Evolutionary conservation across 2,113 vertebrate species (phyloP), one percentile per base, ranked within the genome.

Genomic region (Psilopogon haemacephalus): DNA sequence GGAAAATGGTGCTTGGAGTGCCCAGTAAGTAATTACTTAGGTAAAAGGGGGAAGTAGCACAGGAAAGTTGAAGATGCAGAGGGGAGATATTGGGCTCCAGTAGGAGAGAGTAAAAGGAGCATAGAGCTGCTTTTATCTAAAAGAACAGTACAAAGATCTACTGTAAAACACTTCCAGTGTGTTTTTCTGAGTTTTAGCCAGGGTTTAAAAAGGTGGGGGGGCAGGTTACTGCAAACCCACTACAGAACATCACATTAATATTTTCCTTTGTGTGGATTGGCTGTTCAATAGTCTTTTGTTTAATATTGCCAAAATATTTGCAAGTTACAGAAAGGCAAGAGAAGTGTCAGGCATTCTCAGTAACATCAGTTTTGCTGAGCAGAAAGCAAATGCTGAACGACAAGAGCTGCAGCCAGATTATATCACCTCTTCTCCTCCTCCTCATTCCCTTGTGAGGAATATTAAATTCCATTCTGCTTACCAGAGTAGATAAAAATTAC

Each of bases 381-480:
- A 72, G 80, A 90, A 48, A 64, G 54, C 91, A 90, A 84, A 35
- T 54, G 44, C 89, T 68, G 38, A 85, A 70, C 8, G 65, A 40
- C 35, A 50, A 26, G 63, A 89, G 33, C 82, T 79, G 59, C 62
- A 84, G 78, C 92, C 74, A 72, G 63, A 82, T 84, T 65, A 91
- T 55, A 75, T 92, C 89, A 85, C 63, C 30, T 48, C 4, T 93
- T 71, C 52, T 72, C n/a, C 59, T 69, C 16, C 54, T 86, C 55
- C 12, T 93, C 40, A 50, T 70, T 86, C 38, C 19, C 42, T 84
- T 30, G 6, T 55, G 60, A 63, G 80, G 62, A 84, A 68, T 59
- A 77, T 10, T 77, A 74, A 87, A 85, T 92, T 95, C 63, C 48
- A 15, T 92, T 82, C 84, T 65, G 28, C 89, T 90, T 82, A 72